Conservation (phyloP, 2,113 vertebrate genomes). For the Balaeniceps rex region DNA sequence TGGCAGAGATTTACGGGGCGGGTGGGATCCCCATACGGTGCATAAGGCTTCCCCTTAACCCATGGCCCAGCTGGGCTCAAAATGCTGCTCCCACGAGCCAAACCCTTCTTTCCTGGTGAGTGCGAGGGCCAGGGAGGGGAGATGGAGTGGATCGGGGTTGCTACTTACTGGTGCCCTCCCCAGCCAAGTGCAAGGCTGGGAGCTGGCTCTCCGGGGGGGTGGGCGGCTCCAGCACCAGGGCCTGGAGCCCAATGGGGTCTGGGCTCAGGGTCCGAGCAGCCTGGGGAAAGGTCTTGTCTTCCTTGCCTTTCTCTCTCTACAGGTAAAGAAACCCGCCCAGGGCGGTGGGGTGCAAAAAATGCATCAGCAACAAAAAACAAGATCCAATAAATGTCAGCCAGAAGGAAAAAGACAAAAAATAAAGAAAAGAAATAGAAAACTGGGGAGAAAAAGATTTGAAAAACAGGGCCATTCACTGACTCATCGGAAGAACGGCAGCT, state of each 20-base stretch:
- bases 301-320: slow-evolving; percentile 87
- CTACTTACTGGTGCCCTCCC: slow-evolving; percentile 88
- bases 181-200: slow-evolving; percentile 78
- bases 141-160: not conserved
- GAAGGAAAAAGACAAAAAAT: not conserved
- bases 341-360: slow-evolving; percentile 51
- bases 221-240: slow-evolving; percentile 76
- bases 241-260: slow-evolving; percentile 73
- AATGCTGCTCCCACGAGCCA: not conserved
- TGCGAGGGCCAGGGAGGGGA: not conserved
- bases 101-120: not conserved
- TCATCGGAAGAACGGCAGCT: not conserved
- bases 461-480: not conserved
- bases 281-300: slow-evolving; percentile 71
- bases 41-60: not conserved
- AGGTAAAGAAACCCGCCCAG: slow-evolving; percentile 65
- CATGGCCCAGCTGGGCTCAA: not conserved
- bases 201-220: slow-evolving; percentile 78
- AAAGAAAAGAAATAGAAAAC: not conserved
- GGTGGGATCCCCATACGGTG: accelerated
- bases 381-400: not conserved
- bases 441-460: not conserved
- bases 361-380: slow-evolving; percentile 64
- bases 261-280: slow-evolving; percentile 66
- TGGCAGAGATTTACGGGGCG: not conserved